A percentile compares a stretch with the other conserved stretches of the same genome.
Evolutionary conservation across 2,113 vertebrate genomes (phyloP).

Genomic region (Alosa alosa): DNA sequence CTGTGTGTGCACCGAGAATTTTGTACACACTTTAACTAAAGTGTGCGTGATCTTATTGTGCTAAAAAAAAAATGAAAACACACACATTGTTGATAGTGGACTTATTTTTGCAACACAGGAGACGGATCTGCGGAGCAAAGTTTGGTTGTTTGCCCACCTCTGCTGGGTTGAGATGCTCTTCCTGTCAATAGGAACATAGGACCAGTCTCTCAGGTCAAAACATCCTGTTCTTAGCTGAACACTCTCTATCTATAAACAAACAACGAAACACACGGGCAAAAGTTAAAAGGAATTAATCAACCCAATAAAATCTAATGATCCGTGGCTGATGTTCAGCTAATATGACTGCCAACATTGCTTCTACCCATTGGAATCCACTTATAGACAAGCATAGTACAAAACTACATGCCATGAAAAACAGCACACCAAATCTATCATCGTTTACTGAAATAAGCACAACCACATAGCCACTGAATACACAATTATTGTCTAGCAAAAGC

Average conservation of each 20-base stretch:
- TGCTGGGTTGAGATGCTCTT: background rate
- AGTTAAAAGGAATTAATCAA: too few relatives aligned
- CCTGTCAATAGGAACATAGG: background rate
- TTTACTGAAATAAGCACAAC: background rate
- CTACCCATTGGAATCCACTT: too few relatives aligned
- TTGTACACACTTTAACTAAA: background rate
- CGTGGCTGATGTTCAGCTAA: too few relatives aligned
- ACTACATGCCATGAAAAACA: too few relatives aligned
- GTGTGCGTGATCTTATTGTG: background rate
- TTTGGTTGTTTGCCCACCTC: background rate
- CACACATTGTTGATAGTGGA: background rate
- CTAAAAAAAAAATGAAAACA: background rate
- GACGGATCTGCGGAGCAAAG: too few relatives aligned
- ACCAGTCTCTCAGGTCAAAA: background rate
- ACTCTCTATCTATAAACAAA: background rate
- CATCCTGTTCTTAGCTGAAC: background rate
- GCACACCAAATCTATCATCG: too few relatives aligned
- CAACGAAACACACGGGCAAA: too few relatives aligned
- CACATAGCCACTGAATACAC: background rate
- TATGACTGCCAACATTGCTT: too few relatives aligned
- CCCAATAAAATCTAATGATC: too few relatives aligned
- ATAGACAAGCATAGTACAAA: too few relatives aligned
- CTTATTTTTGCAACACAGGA: background rate
- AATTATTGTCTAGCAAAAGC: background rate
- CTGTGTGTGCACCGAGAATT: background rate